A percentile compares a stretch with the other conserved stretches of the same genome.
phyloP scores from a whole-genome alignment of 37 sponge, comb jelly and placozoan species.

The Axinella damicornis region DNA sequence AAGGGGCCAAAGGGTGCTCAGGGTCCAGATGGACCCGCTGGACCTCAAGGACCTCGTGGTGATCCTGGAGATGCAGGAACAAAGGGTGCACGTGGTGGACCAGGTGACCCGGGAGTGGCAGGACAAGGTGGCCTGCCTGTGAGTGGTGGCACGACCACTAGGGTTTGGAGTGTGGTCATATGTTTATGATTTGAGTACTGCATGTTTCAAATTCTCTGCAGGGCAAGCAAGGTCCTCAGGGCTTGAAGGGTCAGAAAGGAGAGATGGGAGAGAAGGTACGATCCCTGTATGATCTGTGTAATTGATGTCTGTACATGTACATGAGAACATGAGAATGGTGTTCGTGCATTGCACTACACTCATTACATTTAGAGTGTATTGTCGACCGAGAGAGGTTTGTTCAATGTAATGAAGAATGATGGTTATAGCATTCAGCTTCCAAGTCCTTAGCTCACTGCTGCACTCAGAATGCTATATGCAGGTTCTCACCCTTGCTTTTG shows the following conservation, averaged over 20 bases:
- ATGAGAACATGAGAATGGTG: no score
- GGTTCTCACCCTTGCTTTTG: background rate
- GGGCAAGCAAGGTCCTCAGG: slow-evolving; percentile 51
- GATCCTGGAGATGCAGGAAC: slow-evolving; percentile 50
- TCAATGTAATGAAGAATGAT: slow-evolving; percentile 1
- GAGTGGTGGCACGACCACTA: background rate
- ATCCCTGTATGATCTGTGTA: background rate
- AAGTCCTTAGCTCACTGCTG: no score
- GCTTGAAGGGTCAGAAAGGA: slow-evolving; percentile 63
- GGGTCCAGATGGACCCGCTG: slow-evolving; percentile 35
- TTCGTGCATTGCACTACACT: no score
- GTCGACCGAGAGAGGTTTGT: no score
- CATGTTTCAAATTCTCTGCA: no score
- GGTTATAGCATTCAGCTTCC: no score
- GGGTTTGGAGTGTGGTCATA: no score
- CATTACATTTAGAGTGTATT: no score
- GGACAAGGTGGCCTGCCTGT: slow-evolving; percentile 37
- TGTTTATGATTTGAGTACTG: no score
- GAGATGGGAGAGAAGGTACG: slow-evolving; percentile 42
- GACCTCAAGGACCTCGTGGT: slow-evolving; percentile 42
- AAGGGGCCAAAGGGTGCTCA: slow-evolving; percentile 61
- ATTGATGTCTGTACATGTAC: no score
- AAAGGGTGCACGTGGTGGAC: slow-evolving; percentile 45
- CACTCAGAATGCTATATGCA: no score
- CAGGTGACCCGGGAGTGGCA: slow-evolving; percentile 30